Percentiles rank a stretch among this genome's conserved stretches.
Evolutionary conservation across 1,140 invertebrate genomes (phyloP).

Genomic region (Drosophila sucinea): DNA sequence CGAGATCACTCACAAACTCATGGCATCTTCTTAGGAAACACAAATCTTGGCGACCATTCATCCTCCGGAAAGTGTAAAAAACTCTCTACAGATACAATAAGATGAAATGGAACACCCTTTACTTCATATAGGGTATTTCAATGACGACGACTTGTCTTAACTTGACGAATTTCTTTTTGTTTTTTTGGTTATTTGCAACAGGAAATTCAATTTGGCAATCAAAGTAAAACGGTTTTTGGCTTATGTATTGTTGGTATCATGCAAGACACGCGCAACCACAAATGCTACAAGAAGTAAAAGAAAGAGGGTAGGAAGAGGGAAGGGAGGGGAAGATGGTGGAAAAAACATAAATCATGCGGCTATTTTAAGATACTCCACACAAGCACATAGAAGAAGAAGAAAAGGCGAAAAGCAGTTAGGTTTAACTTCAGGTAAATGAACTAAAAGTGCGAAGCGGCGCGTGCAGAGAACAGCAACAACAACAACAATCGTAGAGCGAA

Average conservation of each 20-base stretch:
- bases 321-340: neutral
- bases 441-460: constrained; percentile 72
- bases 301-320: neutral
- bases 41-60: too few relatives aligned
- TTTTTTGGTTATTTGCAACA: constrained; percentile 1
- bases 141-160: neutral
- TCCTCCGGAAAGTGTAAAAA: too few relatives aligned
- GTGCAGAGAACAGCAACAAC: constrained; percentile 43
- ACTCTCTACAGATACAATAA: too few relatives aligned
- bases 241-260: constrained; percentile 46
- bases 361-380: constrained; percentile 58
- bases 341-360: constrained; percentile 60
- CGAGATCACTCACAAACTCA: too few relatives aligned
- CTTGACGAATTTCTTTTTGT: neutral
- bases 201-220: constrained; percentile 57
- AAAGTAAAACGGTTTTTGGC: constrained; percentile 28
- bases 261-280: constrained; percentile 66
- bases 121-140: neutral
- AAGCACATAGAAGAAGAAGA: constrained; percentile 13
- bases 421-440: constrained; percentile 75
- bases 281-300: neutral
- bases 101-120: too few relatives aligned
- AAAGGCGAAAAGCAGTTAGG: constrained; percentile 29
- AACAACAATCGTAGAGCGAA: constrained; percentile 47
- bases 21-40: too few relatives aligned